Conservation (phyloP, 2,888 invertebrate species). For the Leucophenga montana region DNA sequence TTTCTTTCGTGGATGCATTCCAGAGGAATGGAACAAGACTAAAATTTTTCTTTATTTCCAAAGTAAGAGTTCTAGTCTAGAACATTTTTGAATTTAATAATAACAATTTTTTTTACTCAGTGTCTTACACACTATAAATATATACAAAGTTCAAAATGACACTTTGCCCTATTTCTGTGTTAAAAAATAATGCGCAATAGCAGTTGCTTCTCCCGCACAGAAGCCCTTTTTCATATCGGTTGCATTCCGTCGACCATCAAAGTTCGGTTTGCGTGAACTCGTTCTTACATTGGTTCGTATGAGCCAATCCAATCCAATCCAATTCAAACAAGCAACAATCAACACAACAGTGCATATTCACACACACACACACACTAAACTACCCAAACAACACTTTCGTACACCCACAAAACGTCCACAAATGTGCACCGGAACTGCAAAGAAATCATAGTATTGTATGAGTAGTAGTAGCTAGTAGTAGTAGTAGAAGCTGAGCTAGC, state of each 20-base stretch:
- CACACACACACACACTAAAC: conserved; percentile 9
- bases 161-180: conserved; percentile 11
- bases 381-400: background rate
- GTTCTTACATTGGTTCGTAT: background rate
- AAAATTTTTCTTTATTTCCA: too few species aligned
- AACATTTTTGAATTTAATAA: too few species aligned
- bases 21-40: too few species aligned
- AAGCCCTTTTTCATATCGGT: too few species aligned
- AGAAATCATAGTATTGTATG: too few species aligned
- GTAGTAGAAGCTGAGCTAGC: too few species aligned
- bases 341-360: conserved; percentile 1
- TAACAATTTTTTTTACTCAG: background rate
- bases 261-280: background rate
- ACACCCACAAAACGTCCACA: background rate
- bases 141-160: background rate
- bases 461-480: too few species aligned
- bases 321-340: too few species aligned
- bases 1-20: too few species aligned
- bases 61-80: too few species aligned
- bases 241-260: background rate
- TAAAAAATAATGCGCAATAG: background rate
- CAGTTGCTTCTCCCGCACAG: too few species aligned
- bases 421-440: background rate
- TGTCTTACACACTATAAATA: background rate
- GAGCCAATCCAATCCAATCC: background rate